These are phyloP conservation scores for Virgularia gustaviana DNA, from an alignment of 92 coral and sea anemone species.

Conservation along the genomic window DNA sequence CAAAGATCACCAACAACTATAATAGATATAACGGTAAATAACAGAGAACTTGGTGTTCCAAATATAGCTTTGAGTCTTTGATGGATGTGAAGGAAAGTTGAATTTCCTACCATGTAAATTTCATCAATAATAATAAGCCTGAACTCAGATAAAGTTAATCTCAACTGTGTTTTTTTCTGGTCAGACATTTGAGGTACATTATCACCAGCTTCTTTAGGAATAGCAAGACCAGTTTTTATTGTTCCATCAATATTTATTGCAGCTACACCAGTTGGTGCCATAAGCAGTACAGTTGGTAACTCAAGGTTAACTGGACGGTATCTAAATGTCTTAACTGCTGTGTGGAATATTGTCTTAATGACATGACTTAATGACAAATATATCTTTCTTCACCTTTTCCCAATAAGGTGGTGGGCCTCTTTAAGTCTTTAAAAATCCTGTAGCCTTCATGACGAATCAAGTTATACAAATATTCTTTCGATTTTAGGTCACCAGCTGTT, in stretches of 20 bases:
- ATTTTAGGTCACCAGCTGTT: slow-evolving; percentile 61
- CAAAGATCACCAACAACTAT: slow-evolving; percentile 1
- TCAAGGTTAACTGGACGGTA: too few relatives aligned
- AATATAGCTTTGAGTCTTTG: neutral
- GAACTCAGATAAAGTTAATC: neutral
- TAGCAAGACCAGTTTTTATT: too few relatives aligned
- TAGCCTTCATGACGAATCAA: slow-evolving; percentile 60
- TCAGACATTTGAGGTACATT: neutral
- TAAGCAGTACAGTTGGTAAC: too few relatives aligned
- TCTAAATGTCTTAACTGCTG: too few relatives aligned
- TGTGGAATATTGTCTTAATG: too few relatives aligned
- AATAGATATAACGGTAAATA: neutral
- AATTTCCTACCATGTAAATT: neutral
- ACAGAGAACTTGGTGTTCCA: too few relatives aligned
- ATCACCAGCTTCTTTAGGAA: too few relatives aligned
- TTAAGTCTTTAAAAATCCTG: slow-evolving; percentile 58
- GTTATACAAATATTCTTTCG: slow-evolving; percentile 40
- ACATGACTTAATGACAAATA: slow-evolving; percentile 64
- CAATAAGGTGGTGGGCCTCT: slow-evolving; percentile 58
- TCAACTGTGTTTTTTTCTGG: too few relatives aligned
- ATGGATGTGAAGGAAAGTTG: neutral
- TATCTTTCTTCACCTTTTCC: slow-evolving; percentile 51
- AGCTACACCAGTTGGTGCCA: too few relatives aligned
- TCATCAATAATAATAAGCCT: neutral
- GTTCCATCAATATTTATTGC: too few relatives aligned